These are phyloP conservation scores for Emydocephalus ijimae DNA, from an alignment of 2,113 vertebrate genomes.

Conservation along the genomic window DNA sequence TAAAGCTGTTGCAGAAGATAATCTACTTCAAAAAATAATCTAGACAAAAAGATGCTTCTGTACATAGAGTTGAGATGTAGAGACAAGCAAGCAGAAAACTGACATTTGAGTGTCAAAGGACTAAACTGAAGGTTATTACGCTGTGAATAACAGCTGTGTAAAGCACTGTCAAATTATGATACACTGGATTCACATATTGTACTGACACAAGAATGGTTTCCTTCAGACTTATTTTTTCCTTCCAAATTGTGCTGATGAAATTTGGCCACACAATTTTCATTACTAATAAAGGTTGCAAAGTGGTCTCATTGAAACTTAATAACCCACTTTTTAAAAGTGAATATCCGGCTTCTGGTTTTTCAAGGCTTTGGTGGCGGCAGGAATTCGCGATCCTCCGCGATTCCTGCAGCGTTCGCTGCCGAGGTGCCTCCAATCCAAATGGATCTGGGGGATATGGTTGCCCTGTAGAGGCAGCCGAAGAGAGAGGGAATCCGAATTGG, in stretches of 20 bases:
- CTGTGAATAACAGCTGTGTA: background rate
- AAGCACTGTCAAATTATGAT: background rate
- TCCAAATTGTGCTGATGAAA: background rate
- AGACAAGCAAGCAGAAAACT: background rate
- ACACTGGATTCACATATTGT: background rate
- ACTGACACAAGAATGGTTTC: background rate
- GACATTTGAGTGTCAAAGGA: background rate
- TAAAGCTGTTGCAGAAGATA: background rate
- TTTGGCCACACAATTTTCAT: background rate
- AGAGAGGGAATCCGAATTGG: too few species aligned
- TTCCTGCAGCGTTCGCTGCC: too few species aligned
- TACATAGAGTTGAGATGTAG: background rate
- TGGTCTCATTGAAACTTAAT: background rate
- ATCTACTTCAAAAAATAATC: background rate
- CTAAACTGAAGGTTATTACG: background rate
- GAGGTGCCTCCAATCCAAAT: too few species aligned
- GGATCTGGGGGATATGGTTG: too few species aligned
- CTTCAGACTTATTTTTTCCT: background rate
- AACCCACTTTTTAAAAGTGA: background rate
- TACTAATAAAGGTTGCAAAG: background rate
- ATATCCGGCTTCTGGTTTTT: background rate
- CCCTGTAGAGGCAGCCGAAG: too few species aligned
- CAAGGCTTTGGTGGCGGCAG: too few species aligned
- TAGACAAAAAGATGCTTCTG: background rate
- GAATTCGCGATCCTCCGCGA: too few species aligned